Evolutionary conservation across 2,797 vertebrate genomes (phyloP).

Genomic region (Microhierax caerulescens): DNA sequence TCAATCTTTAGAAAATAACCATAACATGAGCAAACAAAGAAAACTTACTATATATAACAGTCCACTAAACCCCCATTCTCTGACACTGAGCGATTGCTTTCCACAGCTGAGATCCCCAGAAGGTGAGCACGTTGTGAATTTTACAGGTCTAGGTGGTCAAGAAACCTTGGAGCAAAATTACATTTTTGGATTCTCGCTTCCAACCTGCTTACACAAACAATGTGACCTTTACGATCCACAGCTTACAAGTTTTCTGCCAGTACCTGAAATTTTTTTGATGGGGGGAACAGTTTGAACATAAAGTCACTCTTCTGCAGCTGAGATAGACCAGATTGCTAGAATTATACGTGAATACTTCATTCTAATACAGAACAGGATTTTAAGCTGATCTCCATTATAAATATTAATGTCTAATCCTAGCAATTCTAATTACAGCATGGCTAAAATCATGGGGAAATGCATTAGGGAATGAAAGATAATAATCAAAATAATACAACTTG

Average conservation of each 20-base stretch:
- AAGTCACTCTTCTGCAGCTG: not conserved
- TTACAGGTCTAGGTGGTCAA: not conserved
- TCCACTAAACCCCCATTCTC: accelerated
- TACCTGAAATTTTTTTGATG: not conserved
- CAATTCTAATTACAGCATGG: not conserved
- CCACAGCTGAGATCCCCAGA: not conserved
- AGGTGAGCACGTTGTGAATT: not conserved
- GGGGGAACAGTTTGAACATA: not conserved
- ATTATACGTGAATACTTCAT: not conserved
- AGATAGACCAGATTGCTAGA: not conserved
- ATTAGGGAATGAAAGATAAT: not conserved
- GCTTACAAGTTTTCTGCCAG: not conserved
- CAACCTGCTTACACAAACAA: not conserved
- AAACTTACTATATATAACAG: not conserved
- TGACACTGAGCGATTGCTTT: not conserved
- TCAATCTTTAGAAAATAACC: not conserved
- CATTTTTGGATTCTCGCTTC: not conserved
- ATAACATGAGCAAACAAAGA: not conserved
- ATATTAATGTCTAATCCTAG: not conserved
- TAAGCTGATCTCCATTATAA: not conserved
- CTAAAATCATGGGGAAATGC: not conserved
- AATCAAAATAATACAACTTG: not conserved
- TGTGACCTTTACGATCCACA: not conserved
- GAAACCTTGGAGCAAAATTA: not conserved
- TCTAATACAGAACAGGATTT: not conserved